These are phyloP conservation scores for Psittacus erithacus DNA, from an alignment of 2,113 vertebrate species.

Conservation along the genomic window DNA sequence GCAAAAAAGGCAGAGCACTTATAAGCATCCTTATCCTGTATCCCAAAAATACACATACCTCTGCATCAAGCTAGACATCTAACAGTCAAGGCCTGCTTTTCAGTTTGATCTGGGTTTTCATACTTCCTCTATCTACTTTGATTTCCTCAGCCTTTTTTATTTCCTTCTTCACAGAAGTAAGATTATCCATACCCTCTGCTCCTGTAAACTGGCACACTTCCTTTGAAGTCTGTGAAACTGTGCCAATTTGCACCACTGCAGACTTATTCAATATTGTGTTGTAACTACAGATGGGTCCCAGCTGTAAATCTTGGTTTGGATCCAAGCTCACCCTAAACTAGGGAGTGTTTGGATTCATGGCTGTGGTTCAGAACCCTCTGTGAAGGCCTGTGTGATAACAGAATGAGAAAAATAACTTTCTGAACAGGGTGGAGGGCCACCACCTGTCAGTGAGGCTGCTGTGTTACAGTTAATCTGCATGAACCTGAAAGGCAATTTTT, in stretches of 20 bases:
- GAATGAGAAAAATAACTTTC: neutral
- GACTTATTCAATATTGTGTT: constrained; percentile 13
- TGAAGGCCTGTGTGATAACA: neutral
- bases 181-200: neutral
- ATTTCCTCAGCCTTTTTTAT: neutral
- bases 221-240: constrained; percentile 5
- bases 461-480: neutral
- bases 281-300: constrained; percentile 42
- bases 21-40: neutral
- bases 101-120: neutral
- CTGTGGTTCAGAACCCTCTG: neutral
- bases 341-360: neutral
- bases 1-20: neutral
- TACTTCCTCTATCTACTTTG: constrained; percentile 15
- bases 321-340: constrained; percentile 37
- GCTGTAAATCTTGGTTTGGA: constrained; percentile 39
- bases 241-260: constrained; percentile 40
- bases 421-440: neutral
- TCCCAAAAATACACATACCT: neutral
- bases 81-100: neutral
- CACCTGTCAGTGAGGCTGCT: neutral
- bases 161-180: neutral
- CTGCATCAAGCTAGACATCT: neutral
- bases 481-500: neutral
- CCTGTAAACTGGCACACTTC: neutral